Evolutionary conservation across 2,888 invertebrate species (phyloP).

Genomic region (Agrenia bidenticulata): DNA sequence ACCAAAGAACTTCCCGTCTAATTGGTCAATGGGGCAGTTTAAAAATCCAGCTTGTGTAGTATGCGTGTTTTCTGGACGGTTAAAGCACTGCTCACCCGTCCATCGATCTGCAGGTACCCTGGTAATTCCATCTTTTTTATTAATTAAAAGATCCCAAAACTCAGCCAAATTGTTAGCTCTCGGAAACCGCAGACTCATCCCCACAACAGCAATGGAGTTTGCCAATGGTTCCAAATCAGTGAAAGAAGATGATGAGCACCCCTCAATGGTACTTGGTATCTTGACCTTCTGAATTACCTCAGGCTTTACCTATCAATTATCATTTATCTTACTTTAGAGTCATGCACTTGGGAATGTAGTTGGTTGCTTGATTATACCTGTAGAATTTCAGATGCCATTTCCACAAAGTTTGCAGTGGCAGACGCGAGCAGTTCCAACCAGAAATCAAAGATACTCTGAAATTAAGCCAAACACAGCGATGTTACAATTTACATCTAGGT

Average conservation of each 20-base stretch:
- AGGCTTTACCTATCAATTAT: background rate
- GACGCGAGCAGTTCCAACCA: too few species aligned
- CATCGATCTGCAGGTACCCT: constrained; percentile 20
- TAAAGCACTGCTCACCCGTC: constrained; percentile 14
- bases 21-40: constrained; percentile 15
- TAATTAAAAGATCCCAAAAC: constrained; percentile 25
- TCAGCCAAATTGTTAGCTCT: constrained; percentile 16
- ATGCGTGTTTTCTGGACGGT: background rate
- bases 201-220: constrained; percentile 31
- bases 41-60: constrained; percentile 16
- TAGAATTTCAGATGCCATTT: too few species aligned
- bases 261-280: too few species aligned
- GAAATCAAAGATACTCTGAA: too few species aligned
- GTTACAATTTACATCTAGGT: too few species aligned
- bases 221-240: constrained; percentile 1
- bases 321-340: too few species aligned
- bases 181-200: constrained; percentile 23
- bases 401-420: too few species aligned
- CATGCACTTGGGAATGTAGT: too few species aligned
- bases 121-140: constrained; percentile 17
- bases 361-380: too few species aligned
- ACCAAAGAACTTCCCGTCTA: constrained; percentile 21
- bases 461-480: too few species aligned
- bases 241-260: background rate
- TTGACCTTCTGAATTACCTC: background rate